Base-by-base conservation (phyloP, 2,888 invertebrate species). In the Brassicogethes aeneus region DNA sequence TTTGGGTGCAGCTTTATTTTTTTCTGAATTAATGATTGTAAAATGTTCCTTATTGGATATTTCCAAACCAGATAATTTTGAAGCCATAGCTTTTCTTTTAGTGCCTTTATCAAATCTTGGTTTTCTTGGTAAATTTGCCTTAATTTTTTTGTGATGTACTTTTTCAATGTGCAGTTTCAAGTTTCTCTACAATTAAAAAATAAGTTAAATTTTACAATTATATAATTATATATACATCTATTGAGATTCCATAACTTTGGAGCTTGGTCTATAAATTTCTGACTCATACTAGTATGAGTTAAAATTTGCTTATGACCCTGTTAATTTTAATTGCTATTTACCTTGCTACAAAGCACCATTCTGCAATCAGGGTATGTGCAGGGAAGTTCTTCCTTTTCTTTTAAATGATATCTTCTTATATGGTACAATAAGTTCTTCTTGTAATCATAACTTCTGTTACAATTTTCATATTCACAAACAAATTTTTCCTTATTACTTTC, bases 351-450 rank as follows among this genome's bases (percentile, higher is more conserved):
- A n/a, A n/a, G n/a, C n/a, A n/a, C n/a, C n/a, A n/a, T n/a, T n/a
- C n/a, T n/a, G n/a, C n/a, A n/a, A n/a, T n/a, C n/a, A n/a, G n/a
- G n/a, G n/a, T n/a, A n/a, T n/a, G n/a, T n/a, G n/a, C n/a, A 23
- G 7, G 23, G 23, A 23, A 23, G 23, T 23, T n/a, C n/a, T n/a
- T n/a, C n/a, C n/a, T n/a, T n/a, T n/a, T n/a, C n/a, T 10, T 23
- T 23, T 23, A 23, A 23, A 23, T 23, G 23, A 33, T 46, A 50
- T 30, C 34, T 40, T 5, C 46, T 48, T 16, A 62, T 56, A 41
- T 62, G 62, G 35, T 16, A 40, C 3, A 37, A 49, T 34, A 62
- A 40, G 44, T 59, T 61, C 23, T 52, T 58, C 35, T 57, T 57
- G 36, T 59, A 54, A 30, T 50, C 46, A 45, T 59, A 62, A n/a